These are phyloP conservation scores for Takifugu flavidus DNA, from an alignment of 2,113 vertebrate genomes.

Conservation along the genomic window DNA sequence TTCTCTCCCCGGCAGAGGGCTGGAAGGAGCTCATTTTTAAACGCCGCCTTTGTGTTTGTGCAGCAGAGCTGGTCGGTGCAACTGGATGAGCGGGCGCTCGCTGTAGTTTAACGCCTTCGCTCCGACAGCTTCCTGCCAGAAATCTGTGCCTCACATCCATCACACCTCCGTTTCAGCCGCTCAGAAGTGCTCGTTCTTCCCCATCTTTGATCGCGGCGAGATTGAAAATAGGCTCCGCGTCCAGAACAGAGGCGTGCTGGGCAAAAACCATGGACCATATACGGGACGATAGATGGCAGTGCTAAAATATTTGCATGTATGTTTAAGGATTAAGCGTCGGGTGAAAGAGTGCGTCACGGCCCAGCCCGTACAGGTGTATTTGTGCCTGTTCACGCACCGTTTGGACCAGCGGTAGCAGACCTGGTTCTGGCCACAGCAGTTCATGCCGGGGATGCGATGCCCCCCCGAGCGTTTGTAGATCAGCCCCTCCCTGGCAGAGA, in stretches of 20 bases:
- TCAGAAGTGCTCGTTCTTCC: background rate
- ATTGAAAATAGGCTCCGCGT: no score
- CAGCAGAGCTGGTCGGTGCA: no score
- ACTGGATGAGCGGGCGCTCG: no score
- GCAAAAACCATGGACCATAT: no score
- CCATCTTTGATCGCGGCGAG: background rate
- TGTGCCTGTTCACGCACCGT: constrained; percentile 75
- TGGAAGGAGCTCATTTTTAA: constrained; percentile 38
- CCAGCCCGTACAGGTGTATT: no score
- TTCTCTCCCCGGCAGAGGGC: constrained; percentile 21
- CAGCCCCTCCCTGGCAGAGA: constrained; percentile 87
- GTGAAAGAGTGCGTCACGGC: background rate
- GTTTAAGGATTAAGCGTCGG: no score
- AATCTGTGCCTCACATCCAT: background rate
- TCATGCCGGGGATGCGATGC: constrained; percentile 92
- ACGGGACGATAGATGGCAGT: no score
- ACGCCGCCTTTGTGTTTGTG: no score
- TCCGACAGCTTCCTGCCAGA: constrained; percentile 18
- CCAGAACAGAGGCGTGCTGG: no score
- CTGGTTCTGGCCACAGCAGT: constrained; percentile 91
- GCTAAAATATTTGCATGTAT: no score
- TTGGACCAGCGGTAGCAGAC: constrained; percentile 97
- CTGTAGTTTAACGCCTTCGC: no score
- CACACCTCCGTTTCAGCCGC: constrained; percentile 8
- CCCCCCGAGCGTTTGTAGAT: constrained; percentile 95